Conservation (phyloP, 2,113 vertebrate species). For the Leptobrachium leishanense region DNA sequence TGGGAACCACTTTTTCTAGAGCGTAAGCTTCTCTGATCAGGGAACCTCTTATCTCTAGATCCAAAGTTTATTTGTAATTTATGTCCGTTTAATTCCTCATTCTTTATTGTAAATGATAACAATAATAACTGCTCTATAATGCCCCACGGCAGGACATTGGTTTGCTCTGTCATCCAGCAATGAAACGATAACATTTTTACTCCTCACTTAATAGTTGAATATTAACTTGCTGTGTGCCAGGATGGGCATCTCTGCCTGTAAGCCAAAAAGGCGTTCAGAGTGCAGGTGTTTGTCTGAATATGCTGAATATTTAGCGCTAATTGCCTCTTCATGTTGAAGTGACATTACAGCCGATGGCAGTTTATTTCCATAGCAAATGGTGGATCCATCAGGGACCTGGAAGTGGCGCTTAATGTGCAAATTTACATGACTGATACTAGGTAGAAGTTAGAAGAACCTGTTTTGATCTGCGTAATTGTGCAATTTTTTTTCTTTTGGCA, state of each 20-base stretch:
- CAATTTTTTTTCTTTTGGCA: constrained; percentile 18
- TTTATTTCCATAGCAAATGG: constrained; percentile 45
- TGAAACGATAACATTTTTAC: not conserved
- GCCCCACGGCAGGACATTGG: not conserved
- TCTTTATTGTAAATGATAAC: too few species aligned
- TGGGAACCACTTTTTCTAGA: too few species aligned
- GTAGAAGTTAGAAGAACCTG: constrained; percentile 32
- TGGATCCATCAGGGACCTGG: constrained; percentile 35
- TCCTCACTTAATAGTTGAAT: not conserved
- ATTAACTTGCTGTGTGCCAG: not conserved
- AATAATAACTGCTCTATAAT: too few species aligned
- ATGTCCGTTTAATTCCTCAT: too few species aligned
- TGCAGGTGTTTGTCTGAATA: constrained; percentile 10
- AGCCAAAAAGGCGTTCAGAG: not conserved
- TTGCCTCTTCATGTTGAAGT: constrained; percentile 43
- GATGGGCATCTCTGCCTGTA: not conserved
- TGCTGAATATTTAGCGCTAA: constrained; percentile 33
- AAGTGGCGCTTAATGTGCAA: constrained; percentile 40
- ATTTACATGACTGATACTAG: constrained; percentile 41
- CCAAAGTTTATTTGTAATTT: too few species aligned
- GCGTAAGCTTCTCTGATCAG: too few species aligned
- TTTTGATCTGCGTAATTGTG: constrained; percentile 42
- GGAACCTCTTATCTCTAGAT: too few species aligned
- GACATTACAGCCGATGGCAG: constrained; percentile 39
- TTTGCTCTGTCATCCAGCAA: not conserved